Evolutionary conservation across 2,113 vertebrate genomes (phyloP).

Genomic region (Lepus americanus): DNA sequence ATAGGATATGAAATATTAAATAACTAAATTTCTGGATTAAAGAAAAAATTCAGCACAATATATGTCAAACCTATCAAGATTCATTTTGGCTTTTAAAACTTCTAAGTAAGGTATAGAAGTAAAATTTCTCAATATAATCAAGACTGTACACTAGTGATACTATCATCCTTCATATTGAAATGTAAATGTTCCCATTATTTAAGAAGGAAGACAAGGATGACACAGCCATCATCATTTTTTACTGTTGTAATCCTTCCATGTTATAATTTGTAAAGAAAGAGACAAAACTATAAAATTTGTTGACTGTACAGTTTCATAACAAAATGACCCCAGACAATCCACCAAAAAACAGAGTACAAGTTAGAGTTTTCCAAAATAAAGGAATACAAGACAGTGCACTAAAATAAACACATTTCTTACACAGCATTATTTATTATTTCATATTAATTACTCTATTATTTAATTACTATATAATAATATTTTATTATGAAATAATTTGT

Average conservation of each 20-base stretch:
- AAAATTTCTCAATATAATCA: slow-evolving; percentile 34
- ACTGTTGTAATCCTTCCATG: background rate
- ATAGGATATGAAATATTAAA: slow-evolving; percentile 25
- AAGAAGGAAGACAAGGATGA: slow-evolving; percentile 2
- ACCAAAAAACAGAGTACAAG: too few species aligned
- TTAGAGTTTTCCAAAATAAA: slow-evolving; percentile 15
- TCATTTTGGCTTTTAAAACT: slow-evolving; percentile 43
- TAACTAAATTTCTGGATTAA: background rate
- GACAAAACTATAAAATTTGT: background rate
- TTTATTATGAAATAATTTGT: background rate
- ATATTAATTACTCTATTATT: background rate
- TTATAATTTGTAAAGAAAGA: background rate
- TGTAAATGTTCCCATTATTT: background rate
- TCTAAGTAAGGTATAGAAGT: background rate
- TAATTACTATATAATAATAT: background rate
- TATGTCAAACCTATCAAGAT: background rate
- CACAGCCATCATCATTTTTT: background rate
- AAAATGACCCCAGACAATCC: background rate
- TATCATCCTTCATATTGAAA: background rate
- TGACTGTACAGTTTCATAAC: background rate
- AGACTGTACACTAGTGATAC: background rate
- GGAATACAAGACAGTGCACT: background rate
- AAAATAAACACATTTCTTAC: background rate
- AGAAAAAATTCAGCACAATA: background rate
- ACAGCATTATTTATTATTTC: background rate